phyloP scores from a whole-genome alignment of 1,140 invertebrate species.

The Ceratoteleas bidentatus region DNA sequence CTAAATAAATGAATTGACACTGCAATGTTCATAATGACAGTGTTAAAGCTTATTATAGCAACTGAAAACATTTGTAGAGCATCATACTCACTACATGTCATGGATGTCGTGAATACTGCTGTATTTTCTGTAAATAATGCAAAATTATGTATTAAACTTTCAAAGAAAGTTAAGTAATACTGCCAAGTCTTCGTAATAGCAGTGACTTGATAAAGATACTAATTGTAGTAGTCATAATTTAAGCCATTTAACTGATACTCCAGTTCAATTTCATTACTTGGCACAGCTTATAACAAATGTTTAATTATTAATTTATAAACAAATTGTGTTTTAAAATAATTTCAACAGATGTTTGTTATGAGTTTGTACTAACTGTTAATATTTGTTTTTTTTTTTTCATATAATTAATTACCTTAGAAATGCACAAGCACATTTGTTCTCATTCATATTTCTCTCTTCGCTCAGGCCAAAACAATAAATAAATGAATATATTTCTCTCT shows the following conservation, averaged over 20 bases:
- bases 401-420: no score
- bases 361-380: no score
- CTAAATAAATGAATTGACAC: no score
- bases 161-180: neutral
- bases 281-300: no score
- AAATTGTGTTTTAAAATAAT: no score
- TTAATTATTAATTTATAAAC: no score
- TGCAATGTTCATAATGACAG: slow-evolving; percentile 11
- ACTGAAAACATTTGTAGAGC: slow-evolving; percentile 48
- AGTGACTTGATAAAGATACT: neutral
- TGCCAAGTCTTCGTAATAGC: neutral
- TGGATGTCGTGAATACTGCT: slow-evolving; percentile 82
- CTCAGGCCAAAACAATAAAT: no score
- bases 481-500: neutral
- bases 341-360: no score
- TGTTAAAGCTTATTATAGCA: slow-evolving; percentile 35
- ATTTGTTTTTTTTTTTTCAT: no score
- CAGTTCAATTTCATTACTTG: no score
- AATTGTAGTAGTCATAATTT: neutral
- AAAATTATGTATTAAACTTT: slow-evolving; percentile 36
- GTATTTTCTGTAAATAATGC: slow-evolving; percentile 77
- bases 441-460: neutral
- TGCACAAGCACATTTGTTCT: neutral
- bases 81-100: slow-evolving; percentile 81
- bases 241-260: no score